Evolutionary conservation across 2,797 vertebrate species (phyloP).

Genomic region (Eulemur coronatus): DNA sequence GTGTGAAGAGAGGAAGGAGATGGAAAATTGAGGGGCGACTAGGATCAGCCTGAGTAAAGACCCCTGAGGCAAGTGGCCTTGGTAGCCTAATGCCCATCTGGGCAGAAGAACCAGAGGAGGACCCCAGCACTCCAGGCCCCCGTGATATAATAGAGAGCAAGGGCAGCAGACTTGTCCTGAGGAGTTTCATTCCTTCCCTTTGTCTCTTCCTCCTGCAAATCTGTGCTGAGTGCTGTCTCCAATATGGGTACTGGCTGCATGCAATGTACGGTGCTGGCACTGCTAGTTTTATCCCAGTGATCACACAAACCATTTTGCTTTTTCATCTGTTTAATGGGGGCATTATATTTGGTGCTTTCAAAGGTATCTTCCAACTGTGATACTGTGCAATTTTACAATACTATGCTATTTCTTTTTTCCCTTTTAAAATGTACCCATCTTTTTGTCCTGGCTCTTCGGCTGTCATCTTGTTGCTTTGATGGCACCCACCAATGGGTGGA

Average conservation of each 20-base stretch:
- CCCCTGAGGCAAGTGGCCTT: not conserved
- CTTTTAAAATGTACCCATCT: not conserved
- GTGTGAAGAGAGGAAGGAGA: not conserved
- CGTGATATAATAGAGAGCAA: not conserved
- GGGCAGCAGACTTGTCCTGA: not conserved
- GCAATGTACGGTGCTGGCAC: not conserved
- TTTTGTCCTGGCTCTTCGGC: not conserved
- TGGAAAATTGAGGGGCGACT: not conserved
- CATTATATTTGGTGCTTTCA: not conserved
- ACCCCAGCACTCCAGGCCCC: no score
- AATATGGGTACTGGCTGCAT: not conserved
- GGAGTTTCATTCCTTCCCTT: not conserved
- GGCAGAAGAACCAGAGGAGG: not conserved
- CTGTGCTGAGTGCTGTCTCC: not conserved
- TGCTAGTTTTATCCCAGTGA: not conserved
- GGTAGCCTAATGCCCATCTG: not conserved
- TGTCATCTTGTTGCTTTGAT: not conserved
- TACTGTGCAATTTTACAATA: not conserved
- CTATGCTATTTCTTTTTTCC: not conserved
- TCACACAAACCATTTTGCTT: not conserved
- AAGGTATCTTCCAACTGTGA: not conserved
- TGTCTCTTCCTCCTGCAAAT: not conserved
- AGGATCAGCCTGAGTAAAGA: not conserved
- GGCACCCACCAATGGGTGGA: not conserved
- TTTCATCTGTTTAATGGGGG: not conserved